These are phyloP conservation scores for Tiphia femorata DNA, from an alignment of 2,888 invertebrate genomes.

Conservation along the genomic window DNA sequence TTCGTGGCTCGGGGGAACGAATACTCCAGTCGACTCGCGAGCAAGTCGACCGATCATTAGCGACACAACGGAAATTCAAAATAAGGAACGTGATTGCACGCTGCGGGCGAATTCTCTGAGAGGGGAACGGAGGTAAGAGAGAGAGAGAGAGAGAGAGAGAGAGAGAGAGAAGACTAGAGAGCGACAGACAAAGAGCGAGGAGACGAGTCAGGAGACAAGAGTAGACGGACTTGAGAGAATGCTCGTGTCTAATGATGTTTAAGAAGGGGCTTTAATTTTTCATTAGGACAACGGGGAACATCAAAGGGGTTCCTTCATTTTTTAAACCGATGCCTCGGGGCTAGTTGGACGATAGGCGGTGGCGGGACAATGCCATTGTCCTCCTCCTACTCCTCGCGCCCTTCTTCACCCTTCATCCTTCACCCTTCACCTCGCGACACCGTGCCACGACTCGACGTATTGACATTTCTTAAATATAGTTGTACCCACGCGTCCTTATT, in stretches of 20 bases:
- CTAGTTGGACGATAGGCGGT: conserved; percentile 45
- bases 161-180: conserved; percentile 8
- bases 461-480: conserved; percentile 67
- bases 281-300: conserved; percentile 65
- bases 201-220: conserved; percentile 15
- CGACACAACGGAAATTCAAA: conserved; percentile 25
- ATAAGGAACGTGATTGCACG: conserved; percentile 34
- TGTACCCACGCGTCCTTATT: conserved; percentile 48
- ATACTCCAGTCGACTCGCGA: too few relatives aligned
- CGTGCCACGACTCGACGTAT: conserved; percentile 45
- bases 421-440: neutral
- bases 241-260: conserved; percentile 67
- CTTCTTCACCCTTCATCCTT: neutral
- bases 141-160: conserved; percentile 22
- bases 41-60: too few relatives aligned
- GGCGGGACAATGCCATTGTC: conserved; percentile 41
- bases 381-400: conserved; percentile 27
- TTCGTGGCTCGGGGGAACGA: too few relatives aligned
- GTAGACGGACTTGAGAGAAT: conserved; percentile 55
- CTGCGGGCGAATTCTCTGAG: conserved; percentile 28
- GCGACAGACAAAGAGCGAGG: conserved; percentile 22
- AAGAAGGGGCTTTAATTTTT: conserved; percentile 69
- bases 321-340: conserved; percentile 63
- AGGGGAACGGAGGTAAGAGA: too few relatives aligned
- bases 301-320: conserved; percentile 66